Evolutionary conservation across 2,113 vertebrate genomes (phyloP).

Genomic region (Pantherophis guttatus): DNA sequence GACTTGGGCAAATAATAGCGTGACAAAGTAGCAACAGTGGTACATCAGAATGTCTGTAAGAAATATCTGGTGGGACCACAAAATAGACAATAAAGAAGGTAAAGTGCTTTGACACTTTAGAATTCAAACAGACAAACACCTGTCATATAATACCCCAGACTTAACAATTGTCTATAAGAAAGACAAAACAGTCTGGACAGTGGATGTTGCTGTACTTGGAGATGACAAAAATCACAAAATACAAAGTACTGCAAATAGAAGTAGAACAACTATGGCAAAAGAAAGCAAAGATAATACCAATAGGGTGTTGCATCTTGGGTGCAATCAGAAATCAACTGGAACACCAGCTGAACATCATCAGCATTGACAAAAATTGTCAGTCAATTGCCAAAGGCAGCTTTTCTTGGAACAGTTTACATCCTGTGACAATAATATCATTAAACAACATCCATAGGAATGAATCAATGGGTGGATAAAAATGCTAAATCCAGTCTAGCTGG

Average conservation of each 20-base stretch:
- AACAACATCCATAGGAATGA: not conserved
- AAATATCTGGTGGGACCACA: not conserved
- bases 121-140: not conserved
- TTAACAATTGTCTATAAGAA: not conserved
- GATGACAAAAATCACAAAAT: not conserved
- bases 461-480: not conserved
- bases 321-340: not conserved
- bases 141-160: not conserved
- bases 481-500: not conserved
- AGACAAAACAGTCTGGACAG: not conserved
- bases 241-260: not conserved
- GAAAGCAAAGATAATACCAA: not conserved
- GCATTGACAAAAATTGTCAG: not conserved
- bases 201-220: not conserved
- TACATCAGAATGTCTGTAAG: not conserved
- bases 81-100: not conserved
- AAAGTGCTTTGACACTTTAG: not conserved
- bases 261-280: not conserved
- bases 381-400: not conserved
- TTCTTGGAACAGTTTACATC: not conserved
- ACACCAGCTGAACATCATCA: not conserved
- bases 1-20: not conserved
- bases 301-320: not conserved
- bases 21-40: not conserved
- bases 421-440: not conserved